Percentiles rank a stretch among this genome's conserved stretches.
These are phyloP conservation scores for Anoplolepis gracilipes DNA, from an alignment of 1,140 invertebrate genomes.

Conservation along the genomic window DNA sequence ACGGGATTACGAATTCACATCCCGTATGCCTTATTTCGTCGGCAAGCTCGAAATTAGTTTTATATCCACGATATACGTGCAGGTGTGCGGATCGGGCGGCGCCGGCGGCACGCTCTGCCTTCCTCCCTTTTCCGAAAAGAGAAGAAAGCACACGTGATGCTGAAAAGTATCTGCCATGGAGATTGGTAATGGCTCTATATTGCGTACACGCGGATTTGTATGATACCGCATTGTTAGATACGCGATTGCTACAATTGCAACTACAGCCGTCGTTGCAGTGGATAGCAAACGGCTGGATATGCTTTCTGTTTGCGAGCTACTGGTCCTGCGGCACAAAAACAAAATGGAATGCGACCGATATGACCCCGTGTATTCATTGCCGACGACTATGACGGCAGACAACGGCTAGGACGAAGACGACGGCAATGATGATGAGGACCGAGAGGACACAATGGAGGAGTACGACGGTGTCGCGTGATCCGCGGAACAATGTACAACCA, in stretches of 20 bases:
- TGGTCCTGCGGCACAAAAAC: background rate
- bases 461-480: slow-evolving; percentile 59
- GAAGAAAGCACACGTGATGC: slow-evolving; percentile 25
- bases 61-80: slow-evolving; percentile 27
- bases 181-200: slow-evolving; percentile 15
- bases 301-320: background rate
- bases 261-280: slow-evolving; percentile 11
- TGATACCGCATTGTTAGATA: slow-evolving; percentile 38
- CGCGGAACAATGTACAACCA: slow-evolving; percentile 48
- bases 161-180: slow-evolving; percentile 37
- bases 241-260: slow-evolving; percentile 35
- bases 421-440: slow-evolving; percentile 28
- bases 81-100: slow-evolving; percentile 38
- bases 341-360: slow-evolving; percentile 13
- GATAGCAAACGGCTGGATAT: slow-evolving; percentile 3
- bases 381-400: background rate
- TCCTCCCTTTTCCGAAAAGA: background rate
- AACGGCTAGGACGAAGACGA: background rate
- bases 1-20: slow-evolving; percentile 57
- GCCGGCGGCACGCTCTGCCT: slow-evolving; percentile 6
- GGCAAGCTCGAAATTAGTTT: slow-evolving; percentile 62
- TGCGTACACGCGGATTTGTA: slow-evolving; percentile 27
- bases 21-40: slow-evolving; percentile 53
- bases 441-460: slow-evolving; percentile 27
- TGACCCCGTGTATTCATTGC: background rate